Evolutionary conservation across 2,888 invertebrate genomes (phyloP).

Genomic region (Phortica magna): DNA sequence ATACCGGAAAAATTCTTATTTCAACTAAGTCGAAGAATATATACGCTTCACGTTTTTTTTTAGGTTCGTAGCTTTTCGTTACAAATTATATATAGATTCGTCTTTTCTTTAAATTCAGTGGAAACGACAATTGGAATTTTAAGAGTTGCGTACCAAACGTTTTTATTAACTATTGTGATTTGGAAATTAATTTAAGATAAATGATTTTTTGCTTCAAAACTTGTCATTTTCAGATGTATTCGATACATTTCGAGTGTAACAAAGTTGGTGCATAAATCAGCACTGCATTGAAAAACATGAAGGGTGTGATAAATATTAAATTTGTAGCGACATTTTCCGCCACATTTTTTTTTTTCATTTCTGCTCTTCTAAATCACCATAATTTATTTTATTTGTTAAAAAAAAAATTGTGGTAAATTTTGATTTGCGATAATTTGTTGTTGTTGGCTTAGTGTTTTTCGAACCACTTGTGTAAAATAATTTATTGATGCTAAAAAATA

Average conservation of each 20-base stretch:
- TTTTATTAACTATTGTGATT: not conserved
- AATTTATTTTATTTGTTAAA: constrained; percentile 18
- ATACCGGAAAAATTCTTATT: not conserved
- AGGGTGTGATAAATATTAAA: too few relatives aligned
- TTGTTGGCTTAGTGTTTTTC: not conserved
- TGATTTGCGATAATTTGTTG: constrained; percentile 13
- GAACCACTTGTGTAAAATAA: not conserved
- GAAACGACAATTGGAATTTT: too few relatives aligned
- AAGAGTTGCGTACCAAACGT: too few relatives aligned
- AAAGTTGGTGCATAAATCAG: too few relatives aligned
- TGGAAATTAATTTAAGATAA: not conserved
- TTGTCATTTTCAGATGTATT: too few relatives aligned
- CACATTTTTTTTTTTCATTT: not conserved
- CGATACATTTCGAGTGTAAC: too few relatives aligned
- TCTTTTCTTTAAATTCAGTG: too few relatives aligned
- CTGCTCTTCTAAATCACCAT: not conserved
- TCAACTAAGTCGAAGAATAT: not conserved
- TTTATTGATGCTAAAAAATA: not conserved
- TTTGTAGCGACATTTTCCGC: not conserved
- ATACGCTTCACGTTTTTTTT: too few relatives aligned
- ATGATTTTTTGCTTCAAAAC: too few relatives aligned
- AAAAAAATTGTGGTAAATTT: not conserved
- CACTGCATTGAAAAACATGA: too few relatives aligned
- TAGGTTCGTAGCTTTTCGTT: too few relatives aligned
- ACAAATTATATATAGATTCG: too few relatives aligned